Percentiles rank a stretch among this genome's conserved stretches.
Evolutionary conservation across 1,140 invertebrate species (phyloP).

Genomic region (Trichonephila clavipes): DNA sequence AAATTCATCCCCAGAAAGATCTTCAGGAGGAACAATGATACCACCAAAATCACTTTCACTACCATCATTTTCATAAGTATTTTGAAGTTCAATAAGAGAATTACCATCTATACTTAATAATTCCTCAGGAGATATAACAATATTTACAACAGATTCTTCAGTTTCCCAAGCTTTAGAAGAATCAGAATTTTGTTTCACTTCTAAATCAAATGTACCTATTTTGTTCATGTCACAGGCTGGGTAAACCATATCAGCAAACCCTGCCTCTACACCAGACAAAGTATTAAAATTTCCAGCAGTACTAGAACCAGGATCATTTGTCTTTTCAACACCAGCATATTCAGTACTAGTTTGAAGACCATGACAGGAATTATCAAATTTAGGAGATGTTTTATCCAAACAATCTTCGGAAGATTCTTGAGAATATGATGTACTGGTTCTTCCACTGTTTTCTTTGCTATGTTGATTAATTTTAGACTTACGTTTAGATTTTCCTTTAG

Average conservation of each 20-base stretch:
- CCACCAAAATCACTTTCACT: constrained; percentile 26
- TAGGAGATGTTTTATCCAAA: constrained; percentile 51
- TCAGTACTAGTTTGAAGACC: neutral
- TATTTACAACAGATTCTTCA: constrained; percentile 36
- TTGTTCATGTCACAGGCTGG: constrained; percentile 63
- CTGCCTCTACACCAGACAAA: neutral
- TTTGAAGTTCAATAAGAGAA: constrained; percentile 21
- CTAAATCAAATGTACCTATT: constrained; percentile 58
- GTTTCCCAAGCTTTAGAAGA: constrained; percentile 40
- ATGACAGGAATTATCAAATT: neutral
- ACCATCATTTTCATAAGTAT: neutral
- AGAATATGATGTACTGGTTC: constrained; percentile 39
- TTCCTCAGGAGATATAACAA: constrained; percentile 67
- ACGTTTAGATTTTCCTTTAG: neutral
- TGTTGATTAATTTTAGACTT: constrained; percentile 4
- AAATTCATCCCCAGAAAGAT: constrained; percentile 77
- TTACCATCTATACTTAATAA: constrained; percentile 55
- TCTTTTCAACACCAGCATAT: neutral
- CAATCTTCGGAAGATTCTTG: constrained; percentile 72
- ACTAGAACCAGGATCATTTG: neutral
- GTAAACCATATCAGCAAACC: constrained; percentile 17
- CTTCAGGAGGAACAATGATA: constrained; percentile 76
- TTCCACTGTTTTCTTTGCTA: constrained; percentile 13
- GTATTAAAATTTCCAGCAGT: neutral
- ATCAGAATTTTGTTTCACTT: constrained; percentile 26